phyloP scores from a whole-genome alignment of 2,888 invertebrate species.

The Euplagia quadripunctaria region DNA sequence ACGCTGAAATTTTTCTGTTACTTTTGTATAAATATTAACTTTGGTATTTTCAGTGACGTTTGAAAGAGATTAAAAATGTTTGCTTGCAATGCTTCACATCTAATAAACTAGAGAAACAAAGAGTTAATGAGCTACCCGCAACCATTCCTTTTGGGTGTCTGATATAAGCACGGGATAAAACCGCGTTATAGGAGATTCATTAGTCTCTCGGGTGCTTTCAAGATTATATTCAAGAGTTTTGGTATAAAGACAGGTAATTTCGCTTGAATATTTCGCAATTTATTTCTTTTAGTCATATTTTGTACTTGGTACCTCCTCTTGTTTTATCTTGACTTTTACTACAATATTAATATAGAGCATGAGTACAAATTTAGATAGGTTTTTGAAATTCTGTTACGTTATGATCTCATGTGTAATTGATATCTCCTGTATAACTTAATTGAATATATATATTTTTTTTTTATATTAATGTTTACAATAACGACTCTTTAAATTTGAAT shows the following conservation, averaged over 20 bases:
- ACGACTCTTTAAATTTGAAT: not conserved
- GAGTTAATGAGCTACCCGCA: constrained; percentile 44
- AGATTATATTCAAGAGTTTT: constrained; percentile 16
- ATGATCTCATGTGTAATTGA: not conserved
- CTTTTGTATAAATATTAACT: constrained; percentile 22
- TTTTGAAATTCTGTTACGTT: not conserved
- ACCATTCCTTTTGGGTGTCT: constrained; percentile 25
- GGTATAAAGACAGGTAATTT: constrained; percentile 4
- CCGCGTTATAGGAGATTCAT: constrained; percentile 15
- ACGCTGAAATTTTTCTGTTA: constrained; percentile 17
- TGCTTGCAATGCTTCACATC: constrained; percentile 7
- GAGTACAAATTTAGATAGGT: not conserved
- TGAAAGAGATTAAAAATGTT: constrained; percentile 30
- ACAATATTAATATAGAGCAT: not conserved
- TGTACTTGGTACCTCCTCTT: not conserved
- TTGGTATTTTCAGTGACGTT: constrained; percentile 26
- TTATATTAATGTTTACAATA: not conserved
- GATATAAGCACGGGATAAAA: constrained; percentile 15
- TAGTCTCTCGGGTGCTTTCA: constrained; percentile 16
- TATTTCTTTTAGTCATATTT: not conserved
- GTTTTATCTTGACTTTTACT: not conserved
- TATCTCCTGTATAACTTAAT: not conserved
- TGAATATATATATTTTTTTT: not conserved
- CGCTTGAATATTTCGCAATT: not conserved
- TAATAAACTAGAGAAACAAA: constrained; percentile 38